A percentile compares a stretch with the other conserved stretches of the same genome.
Conservation (phyloP, 2,113 vertebrate genomes). For the Pelodiscus sinensis region DNA sequence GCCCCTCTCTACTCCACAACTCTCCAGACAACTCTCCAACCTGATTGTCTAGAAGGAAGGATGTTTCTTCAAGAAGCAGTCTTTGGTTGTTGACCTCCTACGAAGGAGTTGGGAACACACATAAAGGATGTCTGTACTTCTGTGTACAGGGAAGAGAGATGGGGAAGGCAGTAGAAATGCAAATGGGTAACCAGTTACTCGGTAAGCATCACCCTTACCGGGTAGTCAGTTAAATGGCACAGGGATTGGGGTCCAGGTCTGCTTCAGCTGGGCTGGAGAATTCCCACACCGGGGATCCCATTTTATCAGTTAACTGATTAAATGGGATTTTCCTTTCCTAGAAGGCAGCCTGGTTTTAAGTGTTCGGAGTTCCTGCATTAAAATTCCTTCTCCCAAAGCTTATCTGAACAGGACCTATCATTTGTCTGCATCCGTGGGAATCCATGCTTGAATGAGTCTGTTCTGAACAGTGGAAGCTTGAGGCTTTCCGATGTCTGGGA, state of each 20-base stretch:
- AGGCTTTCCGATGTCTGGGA: not conserved
- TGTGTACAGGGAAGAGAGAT: not conserved
- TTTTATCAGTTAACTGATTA: too few relatives aligned
- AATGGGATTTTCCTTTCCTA: too few relatives aligned
- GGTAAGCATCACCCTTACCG: too few relatives aligned
- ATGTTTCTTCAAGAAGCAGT: not conserved
- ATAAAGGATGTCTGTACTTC: not conserved
- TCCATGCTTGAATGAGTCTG: not conserved
- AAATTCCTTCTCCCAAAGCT: not conserved
- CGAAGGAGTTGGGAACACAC: not conserved
- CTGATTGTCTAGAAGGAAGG: not conserved
- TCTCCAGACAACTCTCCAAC: not conserved
- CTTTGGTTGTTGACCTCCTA: not conserved
- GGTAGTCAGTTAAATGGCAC: too few relatives aligned
- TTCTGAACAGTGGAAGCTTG: not conserved
- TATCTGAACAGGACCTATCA: not conserved
- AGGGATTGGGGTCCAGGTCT: too few relatives aligned
- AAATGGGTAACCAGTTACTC: too few relatives aligned
- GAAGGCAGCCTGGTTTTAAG: not conserved
- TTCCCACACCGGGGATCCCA: too few relatives aligned
- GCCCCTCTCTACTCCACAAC: not conserved
- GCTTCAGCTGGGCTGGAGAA: too few relatives aligned
- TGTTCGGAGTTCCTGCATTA: not conserved
- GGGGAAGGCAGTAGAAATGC: too few relatives aligned
- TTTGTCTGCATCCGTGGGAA: not conserved